A percentile compares a stretch with the other conserved stretches of the same genome.
phyloP scores from a whole-genome alignment of 1,140 invertebrate species.

The Lasaia peninsularis region DNA sequence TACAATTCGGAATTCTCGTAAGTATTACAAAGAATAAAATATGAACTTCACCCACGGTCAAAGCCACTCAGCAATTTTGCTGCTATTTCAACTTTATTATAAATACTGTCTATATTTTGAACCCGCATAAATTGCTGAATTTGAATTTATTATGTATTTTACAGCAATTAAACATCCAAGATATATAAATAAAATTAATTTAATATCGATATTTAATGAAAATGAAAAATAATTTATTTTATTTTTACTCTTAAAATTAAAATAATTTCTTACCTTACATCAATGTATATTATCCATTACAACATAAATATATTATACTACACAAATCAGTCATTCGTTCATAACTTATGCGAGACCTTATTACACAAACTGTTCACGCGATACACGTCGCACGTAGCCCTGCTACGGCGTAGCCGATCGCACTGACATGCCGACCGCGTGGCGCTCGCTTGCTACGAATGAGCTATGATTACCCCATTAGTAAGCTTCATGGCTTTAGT shows the following conservation, averaged over 20 bases:
- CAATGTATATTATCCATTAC: neutral
- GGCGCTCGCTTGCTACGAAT: constrained; percentile 15
- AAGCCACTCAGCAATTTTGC: too few species aligned
- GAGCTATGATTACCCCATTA: constrained; percentile 9
- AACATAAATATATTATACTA: neutral
- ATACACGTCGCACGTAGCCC: constrained; percentile 7
- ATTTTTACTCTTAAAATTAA: neutral
- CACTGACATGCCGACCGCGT: constrained; percentile 15
- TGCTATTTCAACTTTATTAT: too few species aligned
- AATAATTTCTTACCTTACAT: neutral
- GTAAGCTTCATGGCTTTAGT: constrained; percentile 4
- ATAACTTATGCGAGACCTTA: constrained; percentile 10
- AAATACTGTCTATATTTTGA: too few species aligned
- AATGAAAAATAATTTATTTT: neutral
- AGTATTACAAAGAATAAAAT: too few species aligned
- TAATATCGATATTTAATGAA: too few species aligned
- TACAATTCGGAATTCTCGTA: too few species aligned
- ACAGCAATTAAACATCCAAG: too few species aligned
- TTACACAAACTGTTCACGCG: constrained; percentile 4
- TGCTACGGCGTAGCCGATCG: constrained; percentile 21
- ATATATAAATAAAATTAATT: neutral
- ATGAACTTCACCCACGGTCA: too few species aligned
- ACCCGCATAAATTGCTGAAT: too few species aligned
- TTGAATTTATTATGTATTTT: too few species aligned
- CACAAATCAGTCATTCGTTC: constrained; percentile 4